A percentile compares a stretch with the other conserved stretches of the same genome.
Evolutionary conservation across 2,888 invertebrate genomes (phyloP).

Genomic region (Rhaphigaster nebulosa): DNA sequence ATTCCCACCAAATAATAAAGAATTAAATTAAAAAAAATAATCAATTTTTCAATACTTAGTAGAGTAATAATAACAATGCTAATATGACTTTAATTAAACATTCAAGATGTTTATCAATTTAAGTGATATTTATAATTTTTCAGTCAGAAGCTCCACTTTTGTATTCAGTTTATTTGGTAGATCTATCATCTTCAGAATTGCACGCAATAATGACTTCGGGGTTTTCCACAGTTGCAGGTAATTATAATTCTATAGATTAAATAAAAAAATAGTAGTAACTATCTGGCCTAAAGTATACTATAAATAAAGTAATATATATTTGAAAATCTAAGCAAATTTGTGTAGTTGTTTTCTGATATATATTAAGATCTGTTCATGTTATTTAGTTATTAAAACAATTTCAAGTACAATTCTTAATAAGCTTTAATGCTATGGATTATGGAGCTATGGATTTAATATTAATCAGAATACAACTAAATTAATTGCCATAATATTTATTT

Average conservation of each 20-base stretch:
- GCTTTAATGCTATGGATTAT: too few species aligned
- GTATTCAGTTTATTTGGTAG: conserved; percentile 87
- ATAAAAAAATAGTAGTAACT: neutral
- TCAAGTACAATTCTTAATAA: too few species aligned
- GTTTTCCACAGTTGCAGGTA: conserved; percentile 94
- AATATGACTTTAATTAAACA: too few species aligned
- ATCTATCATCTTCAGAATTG: conserved; percentile 90
- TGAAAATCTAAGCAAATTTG: too few species aligned
- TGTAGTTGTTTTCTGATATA: neutral
- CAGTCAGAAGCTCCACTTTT: conserved; percentile 92
- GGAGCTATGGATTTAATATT: too few species aligned
- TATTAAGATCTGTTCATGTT: neutral
- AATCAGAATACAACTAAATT: too few species aligned
- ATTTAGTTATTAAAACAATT: neutral
- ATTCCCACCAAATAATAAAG: too few species aligned
- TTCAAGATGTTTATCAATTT: neutral
- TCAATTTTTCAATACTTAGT: too few species aligned
- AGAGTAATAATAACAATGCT: too few species aligned
- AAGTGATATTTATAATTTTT: conserved; percentile 66
- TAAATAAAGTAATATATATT: neutral
- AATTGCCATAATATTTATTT: too few species aligned
- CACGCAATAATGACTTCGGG: conserved; percentile 95
- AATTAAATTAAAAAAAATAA: too few species aligned
- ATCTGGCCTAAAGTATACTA: neutral
- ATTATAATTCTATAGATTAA: neutral